Evolutionary conservation across 2,888 invertebrate genomes (phyloP), one percentile per base, ranked within the genome.

Genomic region (Phrixothrix hirtus): DNA sequence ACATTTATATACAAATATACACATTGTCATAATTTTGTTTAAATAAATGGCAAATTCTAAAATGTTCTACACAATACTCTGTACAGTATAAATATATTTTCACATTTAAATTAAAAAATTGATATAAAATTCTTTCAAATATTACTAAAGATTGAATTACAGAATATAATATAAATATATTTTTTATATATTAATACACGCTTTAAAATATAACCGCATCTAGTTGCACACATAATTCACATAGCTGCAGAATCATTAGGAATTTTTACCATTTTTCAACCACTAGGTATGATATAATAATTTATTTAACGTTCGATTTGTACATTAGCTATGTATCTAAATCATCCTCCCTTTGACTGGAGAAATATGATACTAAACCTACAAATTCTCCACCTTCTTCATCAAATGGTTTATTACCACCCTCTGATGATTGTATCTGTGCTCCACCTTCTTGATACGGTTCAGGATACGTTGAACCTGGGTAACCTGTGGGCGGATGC

Each of bases 331-430:
- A 87, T 79, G 86, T 84, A 75, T 92, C 92, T 68, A 92, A 82
- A 76, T 92, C 92, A 71, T 92, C 92, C 73, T 92, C 89, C 63
- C 84, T 84, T 75, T 93, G 93, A 71, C 92, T 92, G 63, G 92
- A 92, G 77, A 93, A 93, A 78, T 94, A 94, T 73, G 92, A 92
- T 51, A 93, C 93, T 65, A 94, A 81, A 2, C 93, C 93, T 27
- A 92, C 92, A 75, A 93, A 93, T 71, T 92, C 92, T 37, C 91
- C 85, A 57, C 82, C 74, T 45, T 76, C 77, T 60, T 82, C 83
- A 51, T 83, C 83, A 63, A 74, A 76, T 41, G 76, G 69, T 51
- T 77, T 77, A 14, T 15, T 68, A 13, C 67, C 68, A 9, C 61
- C 42, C 27, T 61, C 70, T 38, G 59, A 46, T 9, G 58, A 48